These are phyloP conservation scores for Drosophila nannoptera DNA, from an alignment of 1,140 invertebrate genomes.

Conservation along the genomic window DNA sequence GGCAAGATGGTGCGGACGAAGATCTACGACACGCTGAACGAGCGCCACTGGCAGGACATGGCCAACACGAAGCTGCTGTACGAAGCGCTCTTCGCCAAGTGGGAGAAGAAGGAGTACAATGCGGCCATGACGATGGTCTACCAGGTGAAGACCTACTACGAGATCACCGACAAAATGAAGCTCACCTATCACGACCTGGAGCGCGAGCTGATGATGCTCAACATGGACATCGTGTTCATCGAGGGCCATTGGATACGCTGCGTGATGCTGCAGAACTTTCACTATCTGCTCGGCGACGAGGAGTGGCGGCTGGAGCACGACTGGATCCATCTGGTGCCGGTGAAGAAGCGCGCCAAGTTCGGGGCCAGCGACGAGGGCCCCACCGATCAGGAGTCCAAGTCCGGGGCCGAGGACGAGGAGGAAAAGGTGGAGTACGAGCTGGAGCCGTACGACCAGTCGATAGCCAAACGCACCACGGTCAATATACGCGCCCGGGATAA, in stretches of 20 bases:
- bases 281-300: constrained; percentile 69
- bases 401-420: not conserved
- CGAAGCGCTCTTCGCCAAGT: constrained; percentile 69
- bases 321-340: constrained; percentile 68
- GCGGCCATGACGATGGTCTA: constrained; percentile 70
- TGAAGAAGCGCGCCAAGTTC: constrained; percentile 6
- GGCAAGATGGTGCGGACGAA: constrained; percentile 72
- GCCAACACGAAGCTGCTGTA: constrained; percentile 56
- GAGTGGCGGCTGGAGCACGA: constrained; percentile 73
- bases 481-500: constrained; percentile 72
- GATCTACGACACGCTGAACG: constrained; percentile 73
- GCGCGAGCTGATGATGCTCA: constrained; percentile 66
- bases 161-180: constrained; percentile 63
- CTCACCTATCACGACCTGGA: constrained; percentile 59
- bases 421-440: constrained; percentile 37
- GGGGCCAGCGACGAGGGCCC: constrained; percentile 1
- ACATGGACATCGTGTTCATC: constrained; percentile 77
- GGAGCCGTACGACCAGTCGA: constrained; percentile 61
- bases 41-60: constrained; percentile 71
- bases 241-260: constrained; percentile 73
- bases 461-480: constrained; percentile 62
- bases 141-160: constrained; percentile 71
- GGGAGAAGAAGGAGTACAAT: constrained; percentile 75
- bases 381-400: not conserved
- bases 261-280: constrained; percentile 76